phyloP scores from a whole-genome alignment of 2,888 invertebrate genomes.

The Ophion costatus region DNA sequence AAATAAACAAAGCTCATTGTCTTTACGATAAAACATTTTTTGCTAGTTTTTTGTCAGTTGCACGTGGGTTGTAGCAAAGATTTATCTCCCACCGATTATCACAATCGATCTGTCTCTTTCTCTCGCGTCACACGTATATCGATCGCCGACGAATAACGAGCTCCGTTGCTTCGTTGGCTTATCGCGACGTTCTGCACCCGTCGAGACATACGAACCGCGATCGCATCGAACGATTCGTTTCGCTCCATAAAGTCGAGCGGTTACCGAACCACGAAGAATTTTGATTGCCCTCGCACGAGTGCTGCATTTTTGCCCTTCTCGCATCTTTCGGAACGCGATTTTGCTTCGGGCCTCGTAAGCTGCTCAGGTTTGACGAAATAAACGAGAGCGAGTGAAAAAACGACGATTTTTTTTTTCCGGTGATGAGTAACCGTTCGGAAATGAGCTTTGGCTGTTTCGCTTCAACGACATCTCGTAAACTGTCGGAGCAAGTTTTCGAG shows the following conservation, averaged over 20 bases:
- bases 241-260: slow-evolving; percentile 70
- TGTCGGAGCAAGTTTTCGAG: no score
- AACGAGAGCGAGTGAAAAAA: slow-evolving; percentile 3
- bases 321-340: slow-evolving; percentile 47
- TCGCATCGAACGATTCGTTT: slow-evolving; percentile 68
- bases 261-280: slow-evolving; percentile 70
- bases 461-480: background rate
- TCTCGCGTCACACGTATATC: slow-evolving; percentile 22
- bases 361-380: slow-evolving; percentile 11
- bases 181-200: slow-evolving; percentile 6
- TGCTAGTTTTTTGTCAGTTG: background rate
- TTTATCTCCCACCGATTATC: background rate
- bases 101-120: background rate
- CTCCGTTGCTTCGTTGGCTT: slow-evolving; percentile 11
- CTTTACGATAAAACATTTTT: background rate
- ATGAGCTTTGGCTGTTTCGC: background rate
- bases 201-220: slow-evolving; percentile 57
- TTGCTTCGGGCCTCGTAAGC: slow-evolving; percentile 28
- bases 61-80: slow-evolving; percentile 14
- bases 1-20: background rate
- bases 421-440: background rate
- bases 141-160: slow-evolving; percentile 17
- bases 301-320: slow-evolving; percentile 54
- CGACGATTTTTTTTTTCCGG: background rate
- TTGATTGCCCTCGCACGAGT: slow-evolving; percentile 55